Evolutionary conservation across 2,113 vertebrate species (phyloP), one percentile per base, ranked within the genome.

Genomic region (Microtus ochrogaster): DNA sequence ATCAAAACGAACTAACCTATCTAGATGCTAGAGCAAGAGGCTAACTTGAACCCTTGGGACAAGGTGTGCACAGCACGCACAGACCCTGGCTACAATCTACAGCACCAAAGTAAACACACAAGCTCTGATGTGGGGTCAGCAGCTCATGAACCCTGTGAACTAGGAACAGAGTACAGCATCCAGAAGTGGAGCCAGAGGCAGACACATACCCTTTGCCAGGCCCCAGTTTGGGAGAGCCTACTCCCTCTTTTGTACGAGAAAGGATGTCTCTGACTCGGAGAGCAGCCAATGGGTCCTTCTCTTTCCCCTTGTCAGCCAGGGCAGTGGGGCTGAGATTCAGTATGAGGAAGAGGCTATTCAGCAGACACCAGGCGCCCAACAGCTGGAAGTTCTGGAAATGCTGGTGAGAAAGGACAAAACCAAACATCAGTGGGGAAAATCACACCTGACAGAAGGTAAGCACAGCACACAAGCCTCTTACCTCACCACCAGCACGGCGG

Each of bases 371-470:
- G 94, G 99, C 99, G 21, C 99, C 99, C 24, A 99, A 98, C 95
- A 99, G 98, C 96, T 99, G 99, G 98, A 99, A 99, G 98, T 99
- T 99, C 99, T 99, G 99, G 98, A 99, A 99, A 98, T 99, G 99
- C 99, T 99, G 98, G 96, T 93, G 3, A 70, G 82, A 94, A 84
- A 79, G 87, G 52, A 97, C 78, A 82, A 63, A 89, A 96, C 36
- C 91, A 73, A 90, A 49, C 0, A 9, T 97, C 26, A 98, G 88
- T 89, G 24, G 1, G 72, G 2, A 93, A 72, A 90, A 6, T 76
- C 2, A 63, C 7, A 86, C 49, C 52, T 73, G 30, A 21, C 1
- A 33, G 12, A 13, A 22, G 55, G 78, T 78, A 17, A 82, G 61
- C 6, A 8, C 24, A 39, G 44, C 0, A 74, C 41, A 90, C 47